Evolutionary conservation across 30 jellyfish, hydroid and myxozoan species (phyloP).

Genomic region (Aurelia aurita): DNA sequence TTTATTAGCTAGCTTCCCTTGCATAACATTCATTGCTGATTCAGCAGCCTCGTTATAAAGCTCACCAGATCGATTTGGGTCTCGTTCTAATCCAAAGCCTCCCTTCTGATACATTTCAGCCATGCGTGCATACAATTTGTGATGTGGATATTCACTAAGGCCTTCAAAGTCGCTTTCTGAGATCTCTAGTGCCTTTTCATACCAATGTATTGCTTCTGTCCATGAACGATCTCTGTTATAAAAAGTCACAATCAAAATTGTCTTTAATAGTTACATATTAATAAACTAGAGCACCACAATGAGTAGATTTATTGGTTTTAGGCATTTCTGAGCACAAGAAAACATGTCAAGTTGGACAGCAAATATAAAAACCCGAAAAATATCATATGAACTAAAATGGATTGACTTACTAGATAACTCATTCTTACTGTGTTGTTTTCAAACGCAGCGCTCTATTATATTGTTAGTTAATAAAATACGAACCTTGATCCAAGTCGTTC

Average conservation of each 20-base stretch:
- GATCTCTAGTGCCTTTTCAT: conserved; percentile 75
- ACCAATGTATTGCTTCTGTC: conserved; percentile 91
- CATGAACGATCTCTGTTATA: conserved; percentile 77
- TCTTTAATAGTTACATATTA: no score
- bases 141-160: conserved; percentile 66
- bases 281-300: no score
- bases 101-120: conserved; percentile 98
- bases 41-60: conserved; percentile 95
- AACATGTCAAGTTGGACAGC: no score
- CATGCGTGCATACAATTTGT: conserved; percentile 88
- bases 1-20: conserved; percentile 93
- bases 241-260: not conserved
- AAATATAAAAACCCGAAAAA: no score
- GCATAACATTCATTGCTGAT: conserved; percentile 90
- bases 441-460: no score
- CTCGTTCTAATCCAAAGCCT: conserved; percentile 91
- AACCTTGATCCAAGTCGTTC: conserved; percentile 60
- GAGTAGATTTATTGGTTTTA: no score
- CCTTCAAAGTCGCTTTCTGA: conserved; percentile 55
- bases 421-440: no score
- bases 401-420: no score
- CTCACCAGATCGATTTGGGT: conserved; percentile 88
- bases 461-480: no score
- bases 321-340: no score
- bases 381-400: no score